Percentiles rank a stretch among this genome's conserved stretches.
Evolutionary conservation across 2,113 vertebrate species (phyloP).

Genomic region (Indicator indicator): DNA sequence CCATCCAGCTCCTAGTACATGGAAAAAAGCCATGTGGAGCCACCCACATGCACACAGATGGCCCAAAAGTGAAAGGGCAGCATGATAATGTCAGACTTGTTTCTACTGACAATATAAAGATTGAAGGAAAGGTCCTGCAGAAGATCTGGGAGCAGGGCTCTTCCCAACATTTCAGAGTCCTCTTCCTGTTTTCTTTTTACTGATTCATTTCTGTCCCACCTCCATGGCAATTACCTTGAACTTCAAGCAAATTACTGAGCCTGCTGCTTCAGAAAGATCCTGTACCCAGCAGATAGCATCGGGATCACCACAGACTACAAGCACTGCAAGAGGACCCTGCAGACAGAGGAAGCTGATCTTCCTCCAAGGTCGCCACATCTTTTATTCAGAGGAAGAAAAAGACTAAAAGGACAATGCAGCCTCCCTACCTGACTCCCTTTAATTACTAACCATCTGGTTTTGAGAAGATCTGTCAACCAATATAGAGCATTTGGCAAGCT

Average conservation of each 20-base stretch:
- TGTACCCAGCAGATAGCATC: background rate
- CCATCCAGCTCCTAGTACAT: background rate
- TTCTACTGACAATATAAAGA: background rate
- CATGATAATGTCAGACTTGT: accelerated
- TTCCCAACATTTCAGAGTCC: background rate
- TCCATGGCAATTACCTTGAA: background rate
- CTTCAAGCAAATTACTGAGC: background rate
- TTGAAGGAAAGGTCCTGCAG: background rate
- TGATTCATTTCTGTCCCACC: background rate
- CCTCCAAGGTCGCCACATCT: background rate
- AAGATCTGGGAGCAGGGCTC: background rate
- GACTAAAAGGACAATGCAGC: background rate
- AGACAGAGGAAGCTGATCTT: background rate
- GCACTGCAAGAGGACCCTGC: background rate
- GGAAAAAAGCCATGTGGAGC: background rate
- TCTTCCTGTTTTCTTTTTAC: background rate
- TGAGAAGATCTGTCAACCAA: slow-evolving; percentile 31
- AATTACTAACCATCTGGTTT: slow-evolving; percentile 61
- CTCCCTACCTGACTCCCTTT: slow-evolving; percentile 41
- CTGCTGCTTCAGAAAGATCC: background rate
- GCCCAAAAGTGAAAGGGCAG: background rate
- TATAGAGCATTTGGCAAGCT: slow-evolving; percentile 23
- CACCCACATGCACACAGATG: background rate
- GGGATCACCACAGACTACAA: accelerated
- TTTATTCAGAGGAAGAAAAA: background rate